A percentile compares a stretch with the other conserved stretches of the same genome.
These are phyloP conservation scores for Diglossa cyanea DNA, from an alignment of 2,797 vertebrate species.

Conservation along the genomic window DNA sequence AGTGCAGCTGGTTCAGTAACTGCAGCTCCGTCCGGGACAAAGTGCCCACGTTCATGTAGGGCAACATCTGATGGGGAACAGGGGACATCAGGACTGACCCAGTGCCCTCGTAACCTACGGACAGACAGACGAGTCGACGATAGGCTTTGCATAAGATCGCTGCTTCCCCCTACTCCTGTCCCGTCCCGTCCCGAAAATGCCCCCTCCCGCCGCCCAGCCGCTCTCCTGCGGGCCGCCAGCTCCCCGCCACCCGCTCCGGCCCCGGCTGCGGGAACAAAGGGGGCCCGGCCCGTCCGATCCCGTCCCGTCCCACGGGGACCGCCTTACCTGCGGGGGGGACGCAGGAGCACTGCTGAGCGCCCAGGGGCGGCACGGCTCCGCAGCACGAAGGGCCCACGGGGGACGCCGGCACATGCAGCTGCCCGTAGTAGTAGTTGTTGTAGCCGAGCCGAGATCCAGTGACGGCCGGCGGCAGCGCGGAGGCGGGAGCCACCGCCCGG, in stretches of 20 bases:
- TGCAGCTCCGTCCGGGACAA: slow-evolving; percentile 94
- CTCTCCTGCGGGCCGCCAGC: neutral
- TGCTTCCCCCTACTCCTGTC: neutral
- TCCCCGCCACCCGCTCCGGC: neutral
- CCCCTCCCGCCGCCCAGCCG: neutral
- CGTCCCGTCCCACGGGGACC: neutral
- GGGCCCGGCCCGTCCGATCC: neutral
- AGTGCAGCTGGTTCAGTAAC: slow-evolving; percentile 95
- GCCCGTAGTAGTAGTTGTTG: slow-evolving; percentile 95
- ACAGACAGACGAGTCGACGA: slow-evolving; percentile 34
- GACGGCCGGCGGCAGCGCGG: slow-evolving; percentile 80
- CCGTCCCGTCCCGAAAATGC: neutral
- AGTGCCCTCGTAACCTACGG: slow-evolving; percentile 88
- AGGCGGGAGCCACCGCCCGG: slow-evolving; percentile 80
- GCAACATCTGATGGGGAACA: slow-evolving; percentile 94
- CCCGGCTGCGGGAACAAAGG: neutral
- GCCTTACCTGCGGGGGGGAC: slow-evolving; percentile 87
- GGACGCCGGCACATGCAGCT: slow-evolving; percentile 89
- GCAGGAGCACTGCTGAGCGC: slow-evolving; percentile 91
- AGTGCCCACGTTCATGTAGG: slow-evolving; percentile 95
- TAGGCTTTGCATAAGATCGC: neutral
- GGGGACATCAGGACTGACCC: slow-evolving; percentile 91
- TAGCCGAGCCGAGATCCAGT: slow-evolving; percentile 86
- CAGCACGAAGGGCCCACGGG: slow-evolving; percentile 89
- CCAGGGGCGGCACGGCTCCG: slow-evolving; percentile 84